phyloP scores from a whole-genome alignment of 2,797 vertebrate species.

The Siniperca obscura region DNA sequence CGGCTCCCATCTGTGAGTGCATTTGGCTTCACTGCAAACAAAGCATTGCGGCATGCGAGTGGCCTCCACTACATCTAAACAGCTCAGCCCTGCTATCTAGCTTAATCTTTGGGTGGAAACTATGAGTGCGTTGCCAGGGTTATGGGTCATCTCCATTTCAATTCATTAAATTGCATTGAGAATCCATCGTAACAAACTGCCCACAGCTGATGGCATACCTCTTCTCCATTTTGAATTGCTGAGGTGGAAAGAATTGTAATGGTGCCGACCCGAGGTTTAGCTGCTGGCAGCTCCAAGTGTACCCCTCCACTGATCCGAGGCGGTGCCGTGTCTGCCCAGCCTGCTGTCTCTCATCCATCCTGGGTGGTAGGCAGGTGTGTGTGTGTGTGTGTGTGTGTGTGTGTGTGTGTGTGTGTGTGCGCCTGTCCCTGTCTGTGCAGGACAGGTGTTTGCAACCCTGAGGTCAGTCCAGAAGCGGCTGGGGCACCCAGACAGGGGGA shows the following conservation, averaged over 20 bases:
- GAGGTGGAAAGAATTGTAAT: constrained; percentile 74
- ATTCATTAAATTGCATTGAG: constrained; percentile 63
- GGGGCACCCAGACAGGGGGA: constrained; percentile 65
- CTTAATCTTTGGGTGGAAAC: constrained; percentile 68
- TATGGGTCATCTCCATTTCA: constrained; percentile 72
- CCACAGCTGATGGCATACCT: constrained; percentile 67
- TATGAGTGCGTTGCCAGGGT: constrained; percentile 61
- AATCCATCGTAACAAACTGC: constrained; percentile 59
- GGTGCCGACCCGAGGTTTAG: constrained; percentile 68
- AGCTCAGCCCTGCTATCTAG: constrained; percentile 45
- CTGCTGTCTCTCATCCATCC: constrained; percentile 73
- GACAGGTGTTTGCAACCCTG: constrained; percentile 73
- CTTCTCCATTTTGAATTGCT: constrained; percentile 69
- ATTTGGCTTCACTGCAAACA: constrained; percentile 73
- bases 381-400: constrained; percentile 12
- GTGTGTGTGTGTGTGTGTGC: background rate
- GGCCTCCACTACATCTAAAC: constrained; percentile 57
- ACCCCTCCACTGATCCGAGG: constrained; percentile 75
- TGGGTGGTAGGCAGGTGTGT: constrained; percentile 52
- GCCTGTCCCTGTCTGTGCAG: constrained; percentile 51
- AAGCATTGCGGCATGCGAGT: constrained; percentile 62
- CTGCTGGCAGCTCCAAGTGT: constrained; percentile 66
- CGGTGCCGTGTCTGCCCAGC: constrained; percentile 62
- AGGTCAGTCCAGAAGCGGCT: constrained; percentile 71
- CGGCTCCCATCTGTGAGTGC: constrained; percentile 68